These are phyloP conservation scores for Coreoperca whiteheadi DNA, from an alignment of 2,113 vertebrate genomes.

Conservation along the genomic window DNA sequence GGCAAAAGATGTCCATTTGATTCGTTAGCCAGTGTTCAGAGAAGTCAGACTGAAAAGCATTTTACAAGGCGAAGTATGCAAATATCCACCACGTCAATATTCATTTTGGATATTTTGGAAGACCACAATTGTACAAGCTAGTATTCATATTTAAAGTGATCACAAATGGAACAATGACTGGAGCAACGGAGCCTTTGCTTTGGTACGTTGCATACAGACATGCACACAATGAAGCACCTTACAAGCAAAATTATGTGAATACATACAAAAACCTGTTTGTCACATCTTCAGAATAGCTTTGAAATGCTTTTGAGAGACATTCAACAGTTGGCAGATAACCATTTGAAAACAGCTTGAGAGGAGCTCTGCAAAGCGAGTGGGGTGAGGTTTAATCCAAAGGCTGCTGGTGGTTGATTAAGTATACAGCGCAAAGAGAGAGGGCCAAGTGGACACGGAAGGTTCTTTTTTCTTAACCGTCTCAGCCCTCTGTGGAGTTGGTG, in stretches of 20 bases:
- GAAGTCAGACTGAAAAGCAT: not conserved
- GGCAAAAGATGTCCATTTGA: slow-evolving; percentile 8
- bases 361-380: slow-evolving; percentile 34
- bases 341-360: slow-evolving; percentile 49
- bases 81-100: not conserved
- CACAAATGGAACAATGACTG: slow-evolving; percentile 17
- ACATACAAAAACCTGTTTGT: slow-evolving; percentile 29
- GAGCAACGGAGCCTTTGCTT: slow-evolving; percentile 20
- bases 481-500: slow-evolving; percentile 28
- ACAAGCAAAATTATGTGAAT: slow-evolving; percentile 6
- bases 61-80: not conserved
- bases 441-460: slow-evolving; percentile 43
- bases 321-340: slow-evolving; percentile 43
- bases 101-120: not conserved
- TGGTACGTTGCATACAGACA: not conserved
- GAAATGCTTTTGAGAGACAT: slow-evolving; percentile 48
- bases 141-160: slow-evolving; percentile 20
- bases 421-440: slow-evolving; percentile 46
- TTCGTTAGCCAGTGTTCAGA: not conserved
- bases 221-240: slow-evolving; percentile 2
- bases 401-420: slow-evolving; percentile 57
- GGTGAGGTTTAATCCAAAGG: slow-evolving; percentile 53
- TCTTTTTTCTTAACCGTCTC: slow-evolving; percentile 7
- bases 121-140: not conserved
- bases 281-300: slow-evolving; percentile 44